These are phyloP conservation scores for Thamnaconus septentrionalis DNA, from an alignment of 2,113 vertebrate species.

Conservation along the genomic window DNA sequence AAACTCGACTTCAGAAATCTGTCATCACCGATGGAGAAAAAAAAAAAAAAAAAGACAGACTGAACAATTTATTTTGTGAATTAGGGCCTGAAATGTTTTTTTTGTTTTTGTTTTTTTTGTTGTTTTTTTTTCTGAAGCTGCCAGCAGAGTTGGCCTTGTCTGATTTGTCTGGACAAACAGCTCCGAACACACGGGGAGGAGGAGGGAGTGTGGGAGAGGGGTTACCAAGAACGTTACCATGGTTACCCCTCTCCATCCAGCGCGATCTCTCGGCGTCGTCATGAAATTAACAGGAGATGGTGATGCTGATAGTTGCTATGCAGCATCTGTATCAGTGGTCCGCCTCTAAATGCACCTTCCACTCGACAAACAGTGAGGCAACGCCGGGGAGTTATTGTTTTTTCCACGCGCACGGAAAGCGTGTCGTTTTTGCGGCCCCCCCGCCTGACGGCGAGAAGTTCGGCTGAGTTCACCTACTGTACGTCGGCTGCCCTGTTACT, in stretches of 20 bases:
- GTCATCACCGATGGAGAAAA: constrained; percentile 11
- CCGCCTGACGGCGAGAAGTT: no score
- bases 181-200: constrained; percentile 40
- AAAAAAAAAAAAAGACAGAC: constrained; percentile 11
- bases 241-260: constrained; percentile 67
- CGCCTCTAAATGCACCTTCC: constrained; percentile 44
- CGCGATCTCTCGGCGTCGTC: constrained; percentile 51
- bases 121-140: constrained; percentile 27
- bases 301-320: constrained; percentile 72
- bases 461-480: no score
- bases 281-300: constrained; percentile 65
- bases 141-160: constrained; percentile 41
- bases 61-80: constrained; percentile 40
- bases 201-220: constrained; percentile 44
- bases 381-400: constrained; percentile 1
- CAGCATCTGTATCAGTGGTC: constrained; percentile 53
- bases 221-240: constrained; percentile 65
- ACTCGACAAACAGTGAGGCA: constrained; percentile 32
- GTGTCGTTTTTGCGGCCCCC: no score
- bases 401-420: constrained; percentile 1
- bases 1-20: constrained; percentile 26
- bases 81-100: constrained; percentile 9
- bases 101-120: constrained; percentile 21
- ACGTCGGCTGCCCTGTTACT: no score
- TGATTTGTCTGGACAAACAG: constrained; percentile 54